phyloP scores from a whole-genome alignment of 2,113 vertebrate species.

The Paraplagusia blochii region DNA sequence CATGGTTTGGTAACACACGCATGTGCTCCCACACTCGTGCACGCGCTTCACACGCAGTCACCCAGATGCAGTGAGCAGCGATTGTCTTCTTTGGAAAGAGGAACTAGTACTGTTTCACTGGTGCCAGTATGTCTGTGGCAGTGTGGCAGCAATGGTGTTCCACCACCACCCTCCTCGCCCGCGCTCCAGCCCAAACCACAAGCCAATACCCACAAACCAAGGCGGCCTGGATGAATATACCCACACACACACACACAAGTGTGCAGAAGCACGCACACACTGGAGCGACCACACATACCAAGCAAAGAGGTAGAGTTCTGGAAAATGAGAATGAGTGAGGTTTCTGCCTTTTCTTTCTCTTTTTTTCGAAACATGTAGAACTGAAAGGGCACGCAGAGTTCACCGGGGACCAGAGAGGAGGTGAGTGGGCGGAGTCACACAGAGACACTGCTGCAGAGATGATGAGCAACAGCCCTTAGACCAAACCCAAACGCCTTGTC shows the following conservation, averaged over 20 bases:
- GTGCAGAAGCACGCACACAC: constrained; percentile 19
- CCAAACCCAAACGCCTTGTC: constrained; percentile 24
- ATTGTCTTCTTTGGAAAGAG: constrained; percentile 72
- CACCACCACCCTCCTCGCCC: constrained; percentile 76
- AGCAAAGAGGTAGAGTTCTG: constrained; percentile 76
- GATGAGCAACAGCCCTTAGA: constrained; percentile 56
- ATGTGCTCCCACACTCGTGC: constrained; percentile 25
- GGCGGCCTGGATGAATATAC: constrained; percentile 71
- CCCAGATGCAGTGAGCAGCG: constrained; percentile 37
- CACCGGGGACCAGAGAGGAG: constrained; percentile 58
- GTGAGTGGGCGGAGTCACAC: constrained; percentile 52
- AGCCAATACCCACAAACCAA: constrained; percentile 78
- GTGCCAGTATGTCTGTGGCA: constrained; percentile 80
- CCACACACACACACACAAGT: constrained; percentile 38
- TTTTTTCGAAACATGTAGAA: constrained; percentile 72
- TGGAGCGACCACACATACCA: constrained; percentile 70
- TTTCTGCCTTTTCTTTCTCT: constrained; percentile 70
- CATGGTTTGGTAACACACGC: constrained; percentile 27
- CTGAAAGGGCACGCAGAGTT: constrained; percentile 77
- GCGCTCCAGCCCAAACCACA: constrained; percentile 72
- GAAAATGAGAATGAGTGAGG: constrained; percentile 78
- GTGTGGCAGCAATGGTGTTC: constrained; percentile 74
- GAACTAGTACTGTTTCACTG: constrained; percentile 67
- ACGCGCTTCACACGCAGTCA: constrained; percentile 28
- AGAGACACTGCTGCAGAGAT: constrained; percentile 53